Evolutionary conservation across 1,140 invertebrate species (phyloP).

Genomic region (Plectrocnemia conspersa): DNA sequence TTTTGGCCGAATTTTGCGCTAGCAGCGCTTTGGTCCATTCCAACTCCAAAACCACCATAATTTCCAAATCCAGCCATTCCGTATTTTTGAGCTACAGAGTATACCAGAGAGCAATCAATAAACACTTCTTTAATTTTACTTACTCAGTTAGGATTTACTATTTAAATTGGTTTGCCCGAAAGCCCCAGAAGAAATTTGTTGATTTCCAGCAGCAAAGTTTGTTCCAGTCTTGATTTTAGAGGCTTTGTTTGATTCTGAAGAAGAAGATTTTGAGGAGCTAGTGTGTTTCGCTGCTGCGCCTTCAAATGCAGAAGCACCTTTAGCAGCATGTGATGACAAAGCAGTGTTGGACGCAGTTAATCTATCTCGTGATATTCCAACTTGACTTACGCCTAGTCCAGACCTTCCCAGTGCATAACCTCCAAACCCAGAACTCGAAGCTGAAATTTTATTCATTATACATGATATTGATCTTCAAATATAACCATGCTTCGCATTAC

Average conservation of each 20-base stretch:
- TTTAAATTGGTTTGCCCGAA: constrained; percentile 6
- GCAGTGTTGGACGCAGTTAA: background rate
- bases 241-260: constrained; percentile 20
- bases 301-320: constrained; percentile 10
- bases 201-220: constrained; percentile 12
- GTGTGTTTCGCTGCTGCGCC: background rate
- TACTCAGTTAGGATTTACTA: background rate
- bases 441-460: too few relatives aligned
- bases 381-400: too few relatives aligned
- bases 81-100: too few relatives aligned
- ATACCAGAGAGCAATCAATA: too few relatives aligned
- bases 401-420: too few relatives aligned
- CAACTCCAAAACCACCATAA: background rate
- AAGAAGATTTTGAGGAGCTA: constrained; percentile 14
- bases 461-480: too few relatives aligned
- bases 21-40: background rate
- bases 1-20: background rate
- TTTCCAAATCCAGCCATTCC: background rate
- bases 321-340: background rate
- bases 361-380: background rate
- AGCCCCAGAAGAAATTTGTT: background rate
- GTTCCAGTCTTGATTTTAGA: constrained; percentile 22
- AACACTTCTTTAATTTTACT: too few relatives aligned
- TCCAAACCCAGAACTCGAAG: too few relatives aligned
- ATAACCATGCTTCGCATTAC: too few relatives aligned